Percentiles rank a stretch among this genome's conserved stretches.
phyloP scores from a whole-genome alignment of 2,888 invertebrate genomes.

The Drosophila robusta region DNA sequence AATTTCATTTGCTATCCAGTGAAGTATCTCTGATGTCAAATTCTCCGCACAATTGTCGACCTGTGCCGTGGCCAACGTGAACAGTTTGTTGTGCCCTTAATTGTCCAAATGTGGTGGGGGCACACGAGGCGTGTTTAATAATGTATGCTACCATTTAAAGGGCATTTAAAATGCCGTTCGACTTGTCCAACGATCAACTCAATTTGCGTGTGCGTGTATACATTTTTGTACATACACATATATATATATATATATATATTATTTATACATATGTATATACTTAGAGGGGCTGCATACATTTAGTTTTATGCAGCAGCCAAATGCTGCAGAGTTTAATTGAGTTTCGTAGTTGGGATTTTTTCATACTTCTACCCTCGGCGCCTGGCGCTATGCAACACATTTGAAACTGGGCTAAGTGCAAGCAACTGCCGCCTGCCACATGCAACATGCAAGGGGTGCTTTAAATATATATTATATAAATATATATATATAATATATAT shows the following conservation, averaged over 20 bases:
- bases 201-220: constrained; percentile 1
- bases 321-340: constrained; percentile 59
- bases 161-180: constrained; percentile 39
- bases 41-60: constrained; percentile 15
- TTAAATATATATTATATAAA: too few relatives aligned
- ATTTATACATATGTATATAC: too few relatives aligned
- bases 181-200: constrained; percentile 21
- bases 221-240: not conserved
- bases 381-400: constrained; percentile 12
- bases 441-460: too few relatives aligned
- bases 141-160: constrained; percentile 46
- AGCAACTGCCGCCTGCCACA: too few relatives aligned
- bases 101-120: constrained; percentile 31
- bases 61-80: constrained; percentile 12
- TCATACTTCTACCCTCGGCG: not conserved
- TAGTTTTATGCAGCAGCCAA: too few relatives aligned
- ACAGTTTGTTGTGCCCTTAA: constrained; percentile 46
- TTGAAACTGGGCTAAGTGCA: not conserved
- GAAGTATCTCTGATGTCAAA: constrained; percentile 22
- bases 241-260: not conserved
- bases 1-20: constrained; percentile 41
- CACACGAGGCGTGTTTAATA: constrained; percentile 27
- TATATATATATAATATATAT: too few relatives aligned
- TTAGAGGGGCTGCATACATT: too few relatives aligned
- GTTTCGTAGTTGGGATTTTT: constrained; percentile 39